Percentiles rank a stretch among this genome's conserved stretches.
phyloP scores from a whole-genome alignment of 2,797 vertebrate species.

The Alfaro cultratus region DNA sequence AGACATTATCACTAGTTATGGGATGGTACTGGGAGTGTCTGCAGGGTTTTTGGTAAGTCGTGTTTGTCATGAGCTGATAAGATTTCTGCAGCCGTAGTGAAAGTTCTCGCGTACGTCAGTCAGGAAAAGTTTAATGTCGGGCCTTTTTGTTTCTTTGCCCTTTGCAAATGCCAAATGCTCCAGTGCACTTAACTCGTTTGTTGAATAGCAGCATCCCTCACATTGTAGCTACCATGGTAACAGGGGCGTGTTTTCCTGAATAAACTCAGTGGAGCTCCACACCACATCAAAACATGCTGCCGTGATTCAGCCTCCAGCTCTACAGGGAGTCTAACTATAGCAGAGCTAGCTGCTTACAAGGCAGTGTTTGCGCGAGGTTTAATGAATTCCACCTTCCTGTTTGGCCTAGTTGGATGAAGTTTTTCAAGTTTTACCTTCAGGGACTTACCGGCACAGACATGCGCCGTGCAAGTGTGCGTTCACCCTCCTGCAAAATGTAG shows the following conservation, averaged over 20 bases:
- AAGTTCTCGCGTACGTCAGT: not conserved
- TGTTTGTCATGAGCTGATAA: conserved; percentile 11
- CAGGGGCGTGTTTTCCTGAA: conserved; percentile 70
- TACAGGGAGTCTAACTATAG: conserved; percentile 70
- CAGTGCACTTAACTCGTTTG: conserved; percentile 35
- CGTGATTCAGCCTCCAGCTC: conserved; percentile 73
- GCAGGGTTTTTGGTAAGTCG: not conserved
- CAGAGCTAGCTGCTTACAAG: conserved; percentile 70
- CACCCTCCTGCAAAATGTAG: conserved; percentile 16
- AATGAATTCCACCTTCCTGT: conserved; percentile 65
- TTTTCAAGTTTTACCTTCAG: conserved; percentile 49
- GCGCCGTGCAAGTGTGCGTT: conserved; percentile 10
- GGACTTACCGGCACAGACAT: conserved; percentile 30
- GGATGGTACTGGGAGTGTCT: not conserved
- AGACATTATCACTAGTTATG: not conserved
- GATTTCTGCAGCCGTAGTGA: not conserved
- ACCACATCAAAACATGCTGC: conserved; percentile 73
- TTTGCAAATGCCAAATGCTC: conserved; percentile 30
- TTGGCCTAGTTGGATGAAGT: conserved; percentile 57
- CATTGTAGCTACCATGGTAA: conserved; percentile 75
- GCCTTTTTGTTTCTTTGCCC: conserved; percentile 16
- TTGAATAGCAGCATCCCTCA: conserved; percentile 71
- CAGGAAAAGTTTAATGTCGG: conserved; percentile 27
- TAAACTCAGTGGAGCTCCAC: conserved; percentile 58
- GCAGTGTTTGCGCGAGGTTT: conserved; percentile 60